phyloP scores from a whole-genome alignment of 1,140 invertebrate species.

The Proctacanthus coquilletti region DNA sequence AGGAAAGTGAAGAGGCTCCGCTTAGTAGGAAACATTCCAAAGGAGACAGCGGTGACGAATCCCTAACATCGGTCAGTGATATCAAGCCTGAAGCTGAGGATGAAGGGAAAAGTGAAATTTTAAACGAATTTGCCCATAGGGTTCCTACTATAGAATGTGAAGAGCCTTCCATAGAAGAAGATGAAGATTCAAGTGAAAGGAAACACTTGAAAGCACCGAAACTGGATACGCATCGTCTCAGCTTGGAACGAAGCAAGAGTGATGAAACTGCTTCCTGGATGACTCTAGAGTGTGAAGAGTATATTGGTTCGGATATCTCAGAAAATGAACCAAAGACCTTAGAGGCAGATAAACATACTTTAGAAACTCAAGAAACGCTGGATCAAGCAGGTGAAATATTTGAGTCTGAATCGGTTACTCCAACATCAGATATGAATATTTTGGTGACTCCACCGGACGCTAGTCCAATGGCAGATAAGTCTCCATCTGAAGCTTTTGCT shows the following conservation, averaged over 20 bases:
- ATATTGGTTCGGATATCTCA: conserved; percentile 35
- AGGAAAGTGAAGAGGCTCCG: conserved; percentile 23
- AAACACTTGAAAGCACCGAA: conserved; percentile 20
- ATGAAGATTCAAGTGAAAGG: conserved; percentile 19
- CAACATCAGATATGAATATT: conserved; percentile 25
- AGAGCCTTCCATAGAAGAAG: conserved; percentile 25
- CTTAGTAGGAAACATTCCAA: conserved; percentile 34
- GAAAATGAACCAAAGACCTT: conserved; percentile 27
- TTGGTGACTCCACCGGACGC: conserved; percentile 24
- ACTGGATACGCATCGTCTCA: conserved; percentile 21
- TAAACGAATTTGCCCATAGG: conserved; percentile 21
- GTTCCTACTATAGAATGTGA: conserved; percentile 29
- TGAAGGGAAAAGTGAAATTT: conserved; percentile 25
- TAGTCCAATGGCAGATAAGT: conserved; percentile 26
- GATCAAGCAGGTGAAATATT: conserved; percentile 19
- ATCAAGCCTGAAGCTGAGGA: conserved; percentile 18
- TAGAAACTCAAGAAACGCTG: conserved; percentile 25
- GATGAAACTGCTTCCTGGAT: conserved; percentile 44
- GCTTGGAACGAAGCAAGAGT: conserved; percentile 33
- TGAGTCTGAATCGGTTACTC: conserved; percentile 24
- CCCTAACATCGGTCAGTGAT: conserved; percentile 38
- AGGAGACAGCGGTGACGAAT: conserved; percentile 39
- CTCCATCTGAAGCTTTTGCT: conserved; percentile 21
- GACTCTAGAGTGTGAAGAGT: conserved; percentile 44
- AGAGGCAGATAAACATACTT: conserved; percentile 22